phyloP scores from a whole-genome alignment of 2,888 invertebrate species.

The Girardia tigrina region DNA sequence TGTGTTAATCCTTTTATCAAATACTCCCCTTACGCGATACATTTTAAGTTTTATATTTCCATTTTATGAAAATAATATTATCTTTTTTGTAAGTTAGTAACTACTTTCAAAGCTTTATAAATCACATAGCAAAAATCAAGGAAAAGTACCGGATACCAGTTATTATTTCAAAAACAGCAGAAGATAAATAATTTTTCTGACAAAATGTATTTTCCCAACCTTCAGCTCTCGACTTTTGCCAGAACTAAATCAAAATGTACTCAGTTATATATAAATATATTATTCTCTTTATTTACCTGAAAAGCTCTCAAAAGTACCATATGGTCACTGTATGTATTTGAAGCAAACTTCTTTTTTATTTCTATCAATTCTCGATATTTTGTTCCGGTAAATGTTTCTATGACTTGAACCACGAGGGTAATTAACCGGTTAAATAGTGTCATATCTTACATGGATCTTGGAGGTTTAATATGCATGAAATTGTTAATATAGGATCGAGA shows the following conservation, averaged over 20 bases:
- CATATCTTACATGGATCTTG: slow-evolving; percentile 50
- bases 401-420: neutral
- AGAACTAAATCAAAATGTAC: slow-evolving; percentile 41
- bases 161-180: slow-evolving; percentile 76
- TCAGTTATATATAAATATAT: neutral
- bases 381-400: neutral
- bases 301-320: slow-evolving; percentile 69
- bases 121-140: no score
- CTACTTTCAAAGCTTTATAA: no score
- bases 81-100: no score
- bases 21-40: no score
- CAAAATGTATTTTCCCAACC: slow-evolving; percentile 63
- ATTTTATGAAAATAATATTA: no score
- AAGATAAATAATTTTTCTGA: slow-evolving; percentile 62
- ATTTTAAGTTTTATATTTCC: no score
- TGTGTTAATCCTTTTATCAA: no score
- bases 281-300: slow-evolving; percentile 57
- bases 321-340: slow-evolving; percentile 72
- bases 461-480: slow-evolving; percentile 70
- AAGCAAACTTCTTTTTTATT: slow-evolving; percentile 61
- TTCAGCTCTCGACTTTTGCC: slow-evolving; percentile 61
- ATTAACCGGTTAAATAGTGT: neutral
- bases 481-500: slow-evolving; percentile 74
- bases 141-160: slow-evolving; percentile 67
- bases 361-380: slow-evolving; percentile 55